Conservation (phyloP, 2,797 vertebrate genomes). For the Aythya fuligula region DNA sequence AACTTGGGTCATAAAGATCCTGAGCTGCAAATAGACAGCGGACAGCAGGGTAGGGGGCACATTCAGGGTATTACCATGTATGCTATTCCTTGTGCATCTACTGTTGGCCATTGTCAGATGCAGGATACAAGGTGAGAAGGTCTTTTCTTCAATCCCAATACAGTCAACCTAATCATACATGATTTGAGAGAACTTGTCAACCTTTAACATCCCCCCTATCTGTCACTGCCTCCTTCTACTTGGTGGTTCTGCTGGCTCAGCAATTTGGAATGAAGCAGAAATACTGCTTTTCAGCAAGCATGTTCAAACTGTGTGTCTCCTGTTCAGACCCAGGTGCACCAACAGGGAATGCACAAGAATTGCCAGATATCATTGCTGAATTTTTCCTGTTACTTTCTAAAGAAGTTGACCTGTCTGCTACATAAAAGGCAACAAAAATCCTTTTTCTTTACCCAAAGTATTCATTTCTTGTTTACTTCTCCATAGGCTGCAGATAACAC, state of each 20-base stretch:
- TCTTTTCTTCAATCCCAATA: background rate
- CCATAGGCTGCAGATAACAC: background rate
- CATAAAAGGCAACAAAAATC: background rate
- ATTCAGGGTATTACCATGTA: background rate
- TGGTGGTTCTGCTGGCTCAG: background rate
- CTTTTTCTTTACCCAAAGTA: background rate
- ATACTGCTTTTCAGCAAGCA: fast-evolving
- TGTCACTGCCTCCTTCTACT: background rate
- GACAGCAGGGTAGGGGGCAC: fast-evolving
- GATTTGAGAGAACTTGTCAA: background rate
- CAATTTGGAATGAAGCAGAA: background rate
- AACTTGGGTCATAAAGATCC: background rate
- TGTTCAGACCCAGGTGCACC: background rate
- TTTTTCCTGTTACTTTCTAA: background rate
- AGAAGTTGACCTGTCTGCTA: background rate
- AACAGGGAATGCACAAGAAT: background rate
- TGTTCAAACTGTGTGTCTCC: fast-evolving
- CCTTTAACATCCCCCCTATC: fast-evolving
- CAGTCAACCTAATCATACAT: background rate
- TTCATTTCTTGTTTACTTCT: background rate
- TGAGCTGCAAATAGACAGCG: background rate
- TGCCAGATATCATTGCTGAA: background rate
- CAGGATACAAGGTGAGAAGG: background rate
- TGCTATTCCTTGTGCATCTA: background rate
- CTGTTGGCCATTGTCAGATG: background rate